Conservation (phyloP, 92 coral and sea anemone genomes). For the Plumapathes pennacea region DNA sequence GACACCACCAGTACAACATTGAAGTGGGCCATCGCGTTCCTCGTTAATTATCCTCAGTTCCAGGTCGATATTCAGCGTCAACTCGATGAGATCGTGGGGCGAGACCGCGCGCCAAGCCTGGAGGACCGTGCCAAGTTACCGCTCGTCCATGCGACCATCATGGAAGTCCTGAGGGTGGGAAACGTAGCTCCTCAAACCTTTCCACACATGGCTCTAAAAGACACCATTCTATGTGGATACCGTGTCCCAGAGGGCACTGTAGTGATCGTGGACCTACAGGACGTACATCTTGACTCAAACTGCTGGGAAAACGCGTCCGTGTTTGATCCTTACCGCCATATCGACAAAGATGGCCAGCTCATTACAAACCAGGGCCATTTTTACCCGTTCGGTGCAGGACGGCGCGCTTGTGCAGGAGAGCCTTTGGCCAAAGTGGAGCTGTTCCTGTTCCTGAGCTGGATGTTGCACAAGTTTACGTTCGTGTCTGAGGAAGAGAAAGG, state of each 20-base stretch:
- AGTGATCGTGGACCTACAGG: slow-evolving; percentile 2
- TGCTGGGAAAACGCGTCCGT: slow-evolving; percentile 24
- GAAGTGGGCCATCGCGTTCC: slow-evolving; percentile 58
- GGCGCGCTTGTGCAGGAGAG: slow-evolving; percentile 67
- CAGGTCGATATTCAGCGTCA: slow-evolving; percentile 38
- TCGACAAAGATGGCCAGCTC: slow-evolving; percentile 28
- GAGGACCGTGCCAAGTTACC: slow-evolving; percentile 25
- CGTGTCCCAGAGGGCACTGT: slow-evolving; percentile 35
- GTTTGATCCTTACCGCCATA: slow-evolving; percentile 34
- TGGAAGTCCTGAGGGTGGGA: slow-evolving; percentile 28
- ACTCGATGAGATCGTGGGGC: slow-evolving; percentile 35
- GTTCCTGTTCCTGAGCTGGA: too few species aligned
- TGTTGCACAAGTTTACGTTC: background rate
- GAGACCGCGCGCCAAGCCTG: slow-evolving; percentile 19
- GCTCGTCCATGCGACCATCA: slow-evolving; percentile 21
- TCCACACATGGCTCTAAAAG: slow-evolving; percentile 32
- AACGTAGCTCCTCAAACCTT: slow-evolving; percentile 13
- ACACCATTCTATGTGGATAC: slow-evolving; percentile 17
- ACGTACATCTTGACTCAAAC: slow-evolving; percentile 21
- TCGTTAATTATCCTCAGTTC: slow-evolving; percentile 40
- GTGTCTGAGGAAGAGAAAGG: background rate
- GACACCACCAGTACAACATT: slow-evolving; percentile 59
- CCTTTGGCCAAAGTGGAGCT: slow-evolving; percentile 58
- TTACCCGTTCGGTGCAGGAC: slow-evolving; percentile 73
- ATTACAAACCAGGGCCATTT: slow-evolving; percentile 45